phyloP scores from a whole-genome alignment of 1,140 invertebrate species.

The Sweltsa coloradensis region DNA sequence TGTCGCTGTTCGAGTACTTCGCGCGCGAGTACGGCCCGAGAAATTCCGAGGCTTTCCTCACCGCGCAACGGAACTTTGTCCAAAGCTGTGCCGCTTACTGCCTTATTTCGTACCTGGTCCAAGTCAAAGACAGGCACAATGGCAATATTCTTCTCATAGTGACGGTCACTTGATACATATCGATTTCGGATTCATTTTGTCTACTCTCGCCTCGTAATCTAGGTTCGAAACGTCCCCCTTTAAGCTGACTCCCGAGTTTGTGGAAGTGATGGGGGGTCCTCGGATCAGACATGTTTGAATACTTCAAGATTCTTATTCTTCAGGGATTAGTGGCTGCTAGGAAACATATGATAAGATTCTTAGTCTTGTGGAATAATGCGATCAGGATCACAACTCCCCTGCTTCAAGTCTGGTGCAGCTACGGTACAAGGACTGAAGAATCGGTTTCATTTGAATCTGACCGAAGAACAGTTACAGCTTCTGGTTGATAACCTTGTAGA shows the following conservation, averaged over 20 bases:
- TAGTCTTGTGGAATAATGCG: constrained; percentile 96
- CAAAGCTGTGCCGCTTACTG: constrained; percentile 97
- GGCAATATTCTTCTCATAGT: constrained; percentile 92
- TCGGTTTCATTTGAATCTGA: constrained; percentile 87
- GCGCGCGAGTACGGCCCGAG: constrained; percentile 80
- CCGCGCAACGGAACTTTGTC: constrained; percentile 94
- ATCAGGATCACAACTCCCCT: constrained; percentile 90
- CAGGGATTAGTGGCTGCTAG: constrained; percentile 90
- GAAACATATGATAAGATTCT: constrained; percentile 94
- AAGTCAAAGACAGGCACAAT: constrained; percentile 98
- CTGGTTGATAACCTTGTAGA: constrained; percentile 89
- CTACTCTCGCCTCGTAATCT: constrained; percentile 96
- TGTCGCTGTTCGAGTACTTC: constrained; percentile 87
- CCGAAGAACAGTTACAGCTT: constrained; percentile 88
- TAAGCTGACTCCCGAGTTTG: constrained; percentile 94
- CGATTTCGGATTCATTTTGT: constrained; percentile 98
- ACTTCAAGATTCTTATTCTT: constrained; percentile 94
- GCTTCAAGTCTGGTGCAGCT: constrained; percentile 79
- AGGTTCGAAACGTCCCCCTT: constrained; percentile 93
- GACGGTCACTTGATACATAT: constrained; percentile 98
- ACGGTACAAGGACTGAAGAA: constrained; percentile 78
- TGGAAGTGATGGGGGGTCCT: constrained; percentile 99
- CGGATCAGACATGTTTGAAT: constrained; percentile 93
- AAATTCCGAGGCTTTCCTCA: constrained; percentile 77
- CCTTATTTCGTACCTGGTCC: constrained; percentile 91